These are phyloP conservation scores for Athetis lepigone DNA, from an alignment of 2,888 invertebrate genomes.

Conservation along the genomic window DNA sequence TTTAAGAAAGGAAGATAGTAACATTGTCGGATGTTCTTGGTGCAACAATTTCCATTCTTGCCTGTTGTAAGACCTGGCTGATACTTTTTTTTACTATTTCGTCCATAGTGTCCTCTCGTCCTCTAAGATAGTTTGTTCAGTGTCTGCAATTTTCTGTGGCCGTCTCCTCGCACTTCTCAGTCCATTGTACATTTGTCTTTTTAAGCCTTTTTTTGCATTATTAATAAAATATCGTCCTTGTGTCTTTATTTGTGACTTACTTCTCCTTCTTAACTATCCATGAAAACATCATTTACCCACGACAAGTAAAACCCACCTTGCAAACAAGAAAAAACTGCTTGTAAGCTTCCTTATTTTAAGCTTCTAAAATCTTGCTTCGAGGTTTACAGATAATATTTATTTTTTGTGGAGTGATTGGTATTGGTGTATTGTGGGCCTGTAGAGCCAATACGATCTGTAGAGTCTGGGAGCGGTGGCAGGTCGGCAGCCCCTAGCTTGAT, in stretches of 20 bases:
- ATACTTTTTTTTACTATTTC: constrained; percentile 12
- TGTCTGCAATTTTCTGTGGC: not conserved
- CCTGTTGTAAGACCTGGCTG: constrained; percentile 17
- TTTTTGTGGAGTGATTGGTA: constrained; percentile 57
- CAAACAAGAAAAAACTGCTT: not conserved
- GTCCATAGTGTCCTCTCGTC: constrained; percentile 4
- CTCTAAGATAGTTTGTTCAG: not conserved
- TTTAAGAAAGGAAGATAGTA: constrained; percentile 18
- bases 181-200: not conserved
- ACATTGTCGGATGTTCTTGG: constrained; percentile 11
- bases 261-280: no score
- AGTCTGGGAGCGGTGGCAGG: constrained; percentile 66
- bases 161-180: constrained; percentile 5
- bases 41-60: constrained; percentile 24
- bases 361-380: constrained; percentile 1
- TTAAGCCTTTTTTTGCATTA: not conserved
- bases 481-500: constrained; percentile 75
- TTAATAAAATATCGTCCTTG: not conserved
- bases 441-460: constrained; percentile 77
- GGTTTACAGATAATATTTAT: no score
- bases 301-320: constrained; percentile 7
- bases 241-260: no score
- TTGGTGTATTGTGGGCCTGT: constrained; percentile 76
- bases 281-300: no score
- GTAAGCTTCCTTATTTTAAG: not conserved